These are phyloP conservation scores for Platycheirus albimanus DNA, from an alignment of 2,888 invertebrate genomes.

Conservation along the genomic window DNA sequence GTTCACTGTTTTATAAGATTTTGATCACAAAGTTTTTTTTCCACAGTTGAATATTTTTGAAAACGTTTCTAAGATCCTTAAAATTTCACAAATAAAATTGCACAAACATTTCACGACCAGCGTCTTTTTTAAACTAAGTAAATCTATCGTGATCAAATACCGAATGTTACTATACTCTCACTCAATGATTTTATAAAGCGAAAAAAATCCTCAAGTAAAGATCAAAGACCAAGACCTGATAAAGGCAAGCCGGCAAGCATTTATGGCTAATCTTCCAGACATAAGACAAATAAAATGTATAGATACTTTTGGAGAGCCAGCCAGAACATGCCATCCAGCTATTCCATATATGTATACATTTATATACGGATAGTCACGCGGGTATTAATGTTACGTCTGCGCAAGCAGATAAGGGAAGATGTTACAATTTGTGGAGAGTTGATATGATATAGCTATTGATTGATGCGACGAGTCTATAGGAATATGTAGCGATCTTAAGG, in stretches of 20 bases:
- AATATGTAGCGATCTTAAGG: neutral
- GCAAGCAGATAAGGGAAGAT: constrained; percentile 41
- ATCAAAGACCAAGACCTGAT: constrained; percentile 57
- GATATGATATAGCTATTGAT: constrained; percentile 45
- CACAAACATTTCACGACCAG: neutral
- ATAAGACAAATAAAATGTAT: constrained; percentile 41
- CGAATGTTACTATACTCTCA: constrained; percentile 47
- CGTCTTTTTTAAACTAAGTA: constrained; percentile 16
- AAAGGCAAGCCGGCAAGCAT: constrained; percentile 44
- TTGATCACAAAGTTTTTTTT: too few relatives aligned
- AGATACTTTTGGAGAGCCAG: neutral
- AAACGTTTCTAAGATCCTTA: too few relatives aligned
- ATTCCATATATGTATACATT: too few relatives aligned
- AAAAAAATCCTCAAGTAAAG: constrained; percentile 36
- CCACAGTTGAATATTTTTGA: too few relatives aligned
- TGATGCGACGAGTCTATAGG: constrained; percentile 36
- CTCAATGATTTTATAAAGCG: constrained; percentile 18
- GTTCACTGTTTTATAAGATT: too few relatives aligned
- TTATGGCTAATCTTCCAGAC: constrained; percentile 52
- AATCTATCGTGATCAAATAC: constrained; percentile 47
- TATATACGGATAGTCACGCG: too few relatives aligned
- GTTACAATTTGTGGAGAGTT: constrained; percentile 9
- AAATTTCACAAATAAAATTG: too few relatives aligned
- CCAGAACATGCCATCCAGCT: neutral
- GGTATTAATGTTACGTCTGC: constrained; percentile 34